These are phyloP conservation scores for Acrossocheilus fasciatus DNA, from an alignment of 2,797 vertebrate species.

Conservation along the genomic window DNA sequence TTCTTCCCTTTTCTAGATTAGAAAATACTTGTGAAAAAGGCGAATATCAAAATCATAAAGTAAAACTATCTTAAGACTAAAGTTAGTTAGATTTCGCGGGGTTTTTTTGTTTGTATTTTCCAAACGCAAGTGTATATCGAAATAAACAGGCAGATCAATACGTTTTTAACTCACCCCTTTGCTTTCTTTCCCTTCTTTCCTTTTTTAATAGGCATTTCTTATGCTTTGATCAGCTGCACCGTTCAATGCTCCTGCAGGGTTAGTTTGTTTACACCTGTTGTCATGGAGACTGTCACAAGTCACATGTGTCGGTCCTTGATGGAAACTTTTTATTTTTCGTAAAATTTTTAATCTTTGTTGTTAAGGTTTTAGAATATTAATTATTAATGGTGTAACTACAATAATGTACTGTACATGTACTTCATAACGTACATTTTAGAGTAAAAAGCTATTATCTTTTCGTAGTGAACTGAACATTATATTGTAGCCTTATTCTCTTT, in stretches of 20 bases:
- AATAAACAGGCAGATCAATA: not conserved
- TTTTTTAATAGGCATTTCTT: slow-evolving; percentile 40
- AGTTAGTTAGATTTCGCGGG: not conserved
- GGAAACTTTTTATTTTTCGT: not conserved
- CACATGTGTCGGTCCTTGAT: not conserved
- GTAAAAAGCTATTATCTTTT: not conserved
- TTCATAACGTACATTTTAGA: not conserved
- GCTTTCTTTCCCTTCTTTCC: slow-evolving; percentile 42
- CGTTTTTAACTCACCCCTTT: slow-evolving; percentile 32
- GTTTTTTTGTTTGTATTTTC: no score
- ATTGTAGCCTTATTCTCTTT: not conserved
- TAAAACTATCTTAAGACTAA: no score
- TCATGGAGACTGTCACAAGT: slow-evolving; percentile 5
- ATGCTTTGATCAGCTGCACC: not conserved
- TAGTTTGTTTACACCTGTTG: slow-evolving; percentile 11
- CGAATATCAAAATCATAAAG: not conserved
- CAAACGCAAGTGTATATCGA: not conserved
- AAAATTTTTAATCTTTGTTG: not conserved
- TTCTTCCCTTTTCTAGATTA: slow-evolving; percentile 59
- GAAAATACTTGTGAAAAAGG: no score
- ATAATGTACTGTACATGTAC: not conserved
- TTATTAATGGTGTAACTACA: not conserved
- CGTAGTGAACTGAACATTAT: not conserved
- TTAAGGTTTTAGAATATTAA: not conserved
- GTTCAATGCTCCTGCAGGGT: not conserved